Base-by-base conservation (phyloP, 2,797 vertebrate species). In the Sylvia borin region DNA sequence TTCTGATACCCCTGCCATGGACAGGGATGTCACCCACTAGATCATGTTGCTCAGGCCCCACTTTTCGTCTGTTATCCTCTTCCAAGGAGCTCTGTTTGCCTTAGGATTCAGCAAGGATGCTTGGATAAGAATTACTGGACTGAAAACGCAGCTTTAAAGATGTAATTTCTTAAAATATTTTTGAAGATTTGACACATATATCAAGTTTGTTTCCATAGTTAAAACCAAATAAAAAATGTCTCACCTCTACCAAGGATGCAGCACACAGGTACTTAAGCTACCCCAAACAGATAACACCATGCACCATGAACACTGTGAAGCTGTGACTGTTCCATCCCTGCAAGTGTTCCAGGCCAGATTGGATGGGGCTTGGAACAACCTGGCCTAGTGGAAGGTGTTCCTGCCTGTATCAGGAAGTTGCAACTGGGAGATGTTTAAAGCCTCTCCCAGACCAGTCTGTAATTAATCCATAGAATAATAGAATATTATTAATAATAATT, bases 381-480 rank as follows among this genome's bases (percentile, higher is more conserved):
- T 57, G 9, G 2, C 6, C 9, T 50, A 4, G 19, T 36, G 29
- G 38, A 31, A 77, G 8, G 10, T 34, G 29, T n/a, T 24, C 11
- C 29, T 64, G 20, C 0, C 13, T 1, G 1, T 16, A 15, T 22
- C 71, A 70, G 27, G 7, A 3, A 4, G 0, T 12, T 50, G 19
- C 50, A n/a, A 50, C 24, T 16, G 14, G 14, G 26, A 57, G 24
- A 38, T 19, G 9, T 70, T 70, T 26, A 16, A 51, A 38, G 10
- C n/a, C 8, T 5, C 12, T 64, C 38, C n/a, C 25, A 31, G 7
- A 6, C 4, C 14, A 22, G 6, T 17, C 43, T 45, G 27, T 45
- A 36, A 36, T 36, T 36, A 36, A 8, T 36, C 36, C 10, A 36
- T 36, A 36, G 36, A 36, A 36, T 36, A 36, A 36, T 36, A 36